Evolutionary conservation across 2,888 invertebrate genomes (phyloP), one percentile per base, ranked within the genome.

Genomic region (Lomographa bimaculata): DNA sequence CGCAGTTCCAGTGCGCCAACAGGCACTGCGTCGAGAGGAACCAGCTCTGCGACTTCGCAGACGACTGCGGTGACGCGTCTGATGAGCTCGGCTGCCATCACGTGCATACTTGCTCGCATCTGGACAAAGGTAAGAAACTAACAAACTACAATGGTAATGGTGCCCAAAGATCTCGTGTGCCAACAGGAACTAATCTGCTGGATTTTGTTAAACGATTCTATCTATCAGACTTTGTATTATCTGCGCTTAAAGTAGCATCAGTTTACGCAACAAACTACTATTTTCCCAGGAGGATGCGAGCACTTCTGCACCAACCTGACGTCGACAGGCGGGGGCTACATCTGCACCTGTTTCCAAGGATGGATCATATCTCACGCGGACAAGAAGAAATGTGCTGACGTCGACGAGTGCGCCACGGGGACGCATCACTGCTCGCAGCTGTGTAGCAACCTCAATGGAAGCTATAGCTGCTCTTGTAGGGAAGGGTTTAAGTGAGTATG

Each of bases 371-470:
- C 95, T 1, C 89, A 92, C 20, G 92, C 91, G 2, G 96, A 97
- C 75, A 92, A 94, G 46, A 97, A 97, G 82, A 92, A 92, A 48
- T 97, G 97, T 71, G 87, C 93, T 49, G 98, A 98, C 75, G 92
- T 98, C 7, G 94, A 98, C 79, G 98, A 98, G 80, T 98, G 98
- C 70, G 89, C 91, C 0, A 91, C 92, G 8, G 95, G 96, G 38
- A 91, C 91, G 10, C 96, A 97, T 79, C 94, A 95, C 47, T 99
- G 99, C 85, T 97, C 98, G 1, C 99, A 99, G 68, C 87, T 95
- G 18, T 99, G 99, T 70, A 91, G 91, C 35, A 99, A 99, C 77
- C 79, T 97, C 28, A 98, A 98, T 68, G 99, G 98, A 66, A 92
- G 93, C 43, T 99, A 98, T 75, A 92, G 93, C 36, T 99, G 99